Evolutionary conservation across 64 coral and sea anemone species (phyloP).

Genomic region (Actinia tenebrosa): DNA sequence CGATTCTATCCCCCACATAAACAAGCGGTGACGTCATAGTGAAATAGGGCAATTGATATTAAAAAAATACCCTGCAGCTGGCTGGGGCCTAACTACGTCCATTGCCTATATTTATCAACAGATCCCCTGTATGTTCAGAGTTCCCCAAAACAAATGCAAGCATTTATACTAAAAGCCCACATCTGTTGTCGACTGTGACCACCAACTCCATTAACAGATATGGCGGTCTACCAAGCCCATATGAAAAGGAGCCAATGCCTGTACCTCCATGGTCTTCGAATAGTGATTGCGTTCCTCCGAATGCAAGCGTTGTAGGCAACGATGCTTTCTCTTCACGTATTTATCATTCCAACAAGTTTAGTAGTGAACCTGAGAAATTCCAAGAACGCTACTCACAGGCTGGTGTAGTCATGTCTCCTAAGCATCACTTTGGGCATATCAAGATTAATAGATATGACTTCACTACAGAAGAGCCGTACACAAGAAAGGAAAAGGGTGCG

Average conservation of each 20-base stretch:
- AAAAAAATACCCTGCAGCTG: too few relatives aligned
- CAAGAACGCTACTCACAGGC: not conserved
- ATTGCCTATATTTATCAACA: not conserved
- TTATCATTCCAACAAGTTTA: not conserved
- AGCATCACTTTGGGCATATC: not conserved
- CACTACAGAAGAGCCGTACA: not conserved
- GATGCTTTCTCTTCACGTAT: not conserved
- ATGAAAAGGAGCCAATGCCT: not conserved
- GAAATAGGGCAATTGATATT: too few relatives aligned
- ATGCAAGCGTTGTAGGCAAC: not conserved
- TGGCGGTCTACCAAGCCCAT: not conserved
- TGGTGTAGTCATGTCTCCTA: not conserved
- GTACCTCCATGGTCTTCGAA: not conserved
- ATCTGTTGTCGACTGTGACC: not conserved
- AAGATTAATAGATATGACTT: not conserved
- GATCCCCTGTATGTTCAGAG: not conserved
- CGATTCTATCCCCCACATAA: too few relatives aligned
- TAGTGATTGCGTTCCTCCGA: not conserved
- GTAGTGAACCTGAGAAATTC: not conserved
- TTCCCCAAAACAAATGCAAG: not conserved
- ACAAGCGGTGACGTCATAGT: too few relatives aligned
- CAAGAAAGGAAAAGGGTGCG: not conserved
- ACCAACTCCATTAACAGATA: constrained; percentile 5
- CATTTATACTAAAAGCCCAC: not conserved
- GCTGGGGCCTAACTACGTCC: too few relatives aligned